Evolutionary conservation across 2,888 invertebrate species (phyloP).

Genomic region (Slavum lentiscoides): DNA sequence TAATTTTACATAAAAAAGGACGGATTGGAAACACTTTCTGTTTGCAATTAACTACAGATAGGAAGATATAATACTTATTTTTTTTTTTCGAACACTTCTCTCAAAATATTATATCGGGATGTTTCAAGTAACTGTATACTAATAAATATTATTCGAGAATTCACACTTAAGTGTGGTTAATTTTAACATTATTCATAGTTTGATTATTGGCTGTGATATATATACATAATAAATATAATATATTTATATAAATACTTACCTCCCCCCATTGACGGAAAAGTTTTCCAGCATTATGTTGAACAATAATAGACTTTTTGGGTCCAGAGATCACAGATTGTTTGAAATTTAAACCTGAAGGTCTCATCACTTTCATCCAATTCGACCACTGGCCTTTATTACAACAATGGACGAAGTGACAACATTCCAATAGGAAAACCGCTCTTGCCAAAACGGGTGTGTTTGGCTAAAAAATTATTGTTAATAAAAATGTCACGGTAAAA

Average conservation of each 20-base stretch:
- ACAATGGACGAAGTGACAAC: constrained; percentile 93
- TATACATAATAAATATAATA: neutral
- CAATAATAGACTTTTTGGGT: constrained; percentile 68
- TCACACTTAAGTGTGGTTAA: no score
- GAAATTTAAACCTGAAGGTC: constrained; percentile 66
- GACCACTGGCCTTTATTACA: constrained; percentile 99
- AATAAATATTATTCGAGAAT: no score
- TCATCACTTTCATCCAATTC: constrained; percentile 89
- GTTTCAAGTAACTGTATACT: no score
- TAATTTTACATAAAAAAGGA: no score
- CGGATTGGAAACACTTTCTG: no score
- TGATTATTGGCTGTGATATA: no score
- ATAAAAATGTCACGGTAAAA: neutral
- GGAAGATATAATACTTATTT: no score
- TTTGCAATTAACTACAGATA: no score
- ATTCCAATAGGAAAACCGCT: constrained; percentile 90
- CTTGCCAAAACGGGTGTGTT: constrained; percentile 92
- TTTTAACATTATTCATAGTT: no score
- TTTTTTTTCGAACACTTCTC: no score
- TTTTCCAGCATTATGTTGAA: constrained; percentile 91
- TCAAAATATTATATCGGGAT: no score
- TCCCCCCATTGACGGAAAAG: constrained; percentile 98
- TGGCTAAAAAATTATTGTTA: constrained; percentile 64
- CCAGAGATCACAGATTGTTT: constrained; percentile 65
- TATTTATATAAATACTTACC: constrained; percentile 61